Base-by-base conservation (phyloP, 2,797 vertebrate genomes). In the Poeciliopsis presidionis region DNA sequence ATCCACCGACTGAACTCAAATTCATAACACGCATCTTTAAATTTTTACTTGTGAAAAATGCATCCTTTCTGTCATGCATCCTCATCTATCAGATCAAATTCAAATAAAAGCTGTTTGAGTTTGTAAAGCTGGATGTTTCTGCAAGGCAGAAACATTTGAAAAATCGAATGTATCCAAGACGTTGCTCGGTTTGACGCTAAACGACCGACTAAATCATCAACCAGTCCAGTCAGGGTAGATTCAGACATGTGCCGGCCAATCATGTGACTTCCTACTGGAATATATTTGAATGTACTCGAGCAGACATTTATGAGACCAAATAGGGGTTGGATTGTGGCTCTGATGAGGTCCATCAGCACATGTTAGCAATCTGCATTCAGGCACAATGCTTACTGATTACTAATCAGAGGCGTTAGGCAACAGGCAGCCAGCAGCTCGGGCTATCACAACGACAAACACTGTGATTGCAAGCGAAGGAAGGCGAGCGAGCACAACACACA, bases 301-400 rank as follows among this genome's bases (percentile, higher is more conserved):
- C 78, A 71, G 74, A 74, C 85, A 82, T 83, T 36, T 45, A 81
- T 41, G 55, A 79, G 84, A 74, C 76, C 74, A 89, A 83, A 86
- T 81, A 81, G 80, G 78, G 72, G 77, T 81, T 74, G 63, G 84
- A 91, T 74, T 81, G 86, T 72, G 57, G 78, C 84, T 82, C 79
- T 92, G 92, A 94, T 93, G 92, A 91, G 91, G 91, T 88, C 89
- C 85, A 83, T 90, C 88, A 86, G 86, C 86, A 82, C 80, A 83
- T 72, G 84, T 86, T 87, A 92, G 89, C 89, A 91, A 90, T 91
- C 89, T 90, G 90, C 87, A 90, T 91, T 89, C 92, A 89, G 88
- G 77, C 91, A 95, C 94, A 95, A 95, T 95, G 90, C 90, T 81
- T 88, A 78, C 92, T 96, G 95, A 96, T 95, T 95, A 93, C 93